Evolutionary conservation across 23 tunicate genomes (phyloP).

Genomic region (Halocynthia aurantium): DNA sequence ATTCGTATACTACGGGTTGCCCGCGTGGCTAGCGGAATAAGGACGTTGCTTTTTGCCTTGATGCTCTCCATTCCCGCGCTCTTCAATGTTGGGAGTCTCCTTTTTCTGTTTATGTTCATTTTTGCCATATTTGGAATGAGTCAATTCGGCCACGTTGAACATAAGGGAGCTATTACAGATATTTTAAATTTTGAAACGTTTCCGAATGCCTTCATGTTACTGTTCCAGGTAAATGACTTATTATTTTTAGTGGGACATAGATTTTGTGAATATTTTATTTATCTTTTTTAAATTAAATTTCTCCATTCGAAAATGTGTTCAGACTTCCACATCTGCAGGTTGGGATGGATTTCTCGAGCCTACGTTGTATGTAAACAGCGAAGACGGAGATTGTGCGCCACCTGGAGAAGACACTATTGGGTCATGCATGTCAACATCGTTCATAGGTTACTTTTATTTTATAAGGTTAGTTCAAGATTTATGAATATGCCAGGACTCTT

Average conservation of each 20-base stretch:
- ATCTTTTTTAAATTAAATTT: not conserved
- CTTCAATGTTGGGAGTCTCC: conserved; percentile 65
- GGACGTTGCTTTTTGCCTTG: conserved; percentile 75
- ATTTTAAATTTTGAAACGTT: conserved; percentile 74
- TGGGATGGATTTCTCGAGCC: conserved; percentile 98
- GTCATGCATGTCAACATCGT: conserved; percentile 52
- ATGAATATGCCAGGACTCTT: not conserved
- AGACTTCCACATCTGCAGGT: conserved; percentile 95
- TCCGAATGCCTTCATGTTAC: conserved; percentile 70
- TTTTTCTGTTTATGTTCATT: conserved; percentile 69
- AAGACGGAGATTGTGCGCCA: conserved; percentile 21
- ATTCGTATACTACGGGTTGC: conserved; percentile 68
- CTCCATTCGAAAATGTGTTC: not conserved
- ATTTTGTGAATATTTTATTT: not conserved
- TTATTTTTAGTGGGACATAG: not conserved
- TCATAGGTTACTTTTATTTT: conserved; percentile 74
- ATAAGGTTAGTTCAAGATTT: conserved; percentile 40
- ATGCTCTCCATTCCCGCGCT: conserved; percentile 85
- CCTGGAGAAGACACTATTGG: conserved; percentile 15
- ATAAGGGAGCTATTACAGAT: conserved; percentile 65
- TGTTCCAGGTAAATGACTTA: conserved; percentile 60
- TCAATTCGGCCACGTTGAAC: conserved; percentile 58
- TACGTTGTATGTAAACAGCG: conserved; percentile 61
- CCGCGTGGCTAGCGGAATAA: conserved; percentile 73
- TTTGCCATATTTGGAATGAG: conserved; percentile 88